Base-by-base conservation (phyloP, 2,113 vertebrate species). In the Butorides virescens region DNA sequence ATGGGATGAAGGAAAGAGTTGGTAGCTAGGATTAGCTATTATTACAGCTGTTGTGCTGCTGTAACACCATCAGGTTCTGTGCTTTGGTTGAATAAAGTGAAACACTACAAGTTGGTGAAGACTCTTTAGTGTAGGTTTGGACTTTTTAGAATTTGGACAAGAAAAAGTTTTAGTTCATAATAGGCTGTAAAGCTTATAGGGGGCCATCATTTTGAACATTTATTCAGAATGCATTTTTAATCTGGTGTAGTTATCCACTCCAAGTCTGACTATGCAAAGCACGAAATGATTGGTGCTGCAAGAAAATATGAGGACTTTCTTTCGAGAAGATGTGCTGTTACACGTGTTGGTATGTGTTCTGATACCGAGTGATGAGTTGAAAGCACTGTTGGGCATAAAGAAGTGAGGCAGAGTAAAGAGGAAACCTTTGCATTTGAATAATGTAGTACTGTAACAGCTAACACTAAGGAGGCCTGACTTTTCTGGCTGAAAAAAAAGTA, bases 211-310 rank as follows among this genome's bases (percentile, higher is more conserved):
- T 80, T 52, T 36, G 34, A 71, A 29, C 9, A 3, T 79, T 86
- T 79, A 90, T 82, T 96, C 49, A 63, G 37, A 87, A 49, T n/a
- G n/a, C 22, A 56, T 66, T 92, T 91, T 88, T 83, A 92, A 88
- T 77, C n/a, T 68, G 75, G 56, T 29, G 56, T 37, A 39, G 15
- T 83, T 92, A 59, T 17, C 53, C 72, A 8, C 58, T 81, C 66
- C n/a, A 62, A 36, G n/a, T 71, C 53, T 78, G 62, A 79, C 74
- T 53, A 15, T 15, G 70, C 56, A 61, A 61, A 73, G 19, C 30
- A 62, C 3, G 17, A 81, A 81, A 34, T 82, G 68, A 90, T 61
- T 82, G 85, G 62, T 88, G 74, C 53, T 90, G 36, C 36, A 92
- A 44, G 83, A 47, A 92, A 87, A 81, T 16, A 74, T 2, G 66